Evolutionary conservation across 2,888 invertebrate species (phyloP).

Genomic region (Drosophila atripex): DNA sequence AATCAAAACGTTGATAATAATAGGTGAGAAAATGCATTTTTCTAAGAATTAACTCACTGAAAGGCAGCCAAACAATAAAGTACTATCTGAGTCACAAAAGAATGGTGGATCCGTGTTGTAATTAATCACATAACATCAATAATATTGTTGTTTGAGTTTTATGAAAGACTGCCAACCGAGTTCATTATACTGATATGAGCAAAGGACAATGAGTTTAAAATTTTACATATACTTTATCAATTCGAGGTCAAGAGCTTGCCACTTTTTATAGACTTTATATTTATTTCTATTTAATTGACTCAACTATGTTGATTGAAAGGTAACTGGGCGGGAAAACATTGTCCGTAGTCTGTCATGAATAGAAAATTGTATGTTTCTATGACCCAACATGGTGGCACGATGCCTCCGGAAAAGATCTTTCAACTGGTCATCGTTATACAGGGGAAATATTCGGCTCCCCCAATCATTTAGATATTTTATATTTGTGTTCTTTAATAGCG

Average conservation of each 20-base stretch:
- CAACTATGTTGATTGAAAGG: neutral
- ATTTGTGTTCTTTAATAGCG: slow-evolving; percentile 15
- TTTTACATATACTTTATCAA: slow-evolving; percentile 1
- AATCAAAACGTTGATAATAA: slow-evolving; percentile 10
- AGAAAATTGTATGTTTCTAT: neutral
- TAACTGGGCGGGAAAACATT: neutral
- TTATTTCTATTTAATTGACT: neutral
- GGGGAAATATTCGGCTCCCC: slow-evolving; percentile 2
- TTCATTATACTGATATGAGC: slow-evolving; percentile 35
- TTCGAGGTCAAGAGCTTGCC: neutral
- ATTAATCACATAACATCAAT: slow-evolving; percentile 22
- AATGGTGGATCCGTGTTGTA: slow-evolving; percentile 10
- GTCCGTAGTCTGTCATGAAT: neutral
- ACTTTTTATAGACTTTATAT: neutral
- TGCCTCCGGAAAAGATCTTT: slow-evolving; percentile 3
- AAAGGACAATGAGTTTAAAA: neutral
- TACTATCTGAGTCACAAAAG: slow-evolving; percentile 22
- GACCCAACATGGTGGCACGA: slow-evolving; percentile 7
- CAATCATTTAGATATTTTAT: slow-evolving; percentile 25
- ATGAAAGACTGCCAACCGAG: neutral
- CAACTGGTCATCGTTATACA: slow-evolving; percentile 34
- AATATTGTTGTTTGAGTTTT: neutral
- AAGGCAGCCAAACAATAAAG: neutral
- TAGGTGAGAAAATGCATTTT: neutral
- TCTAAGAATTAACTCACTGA: slow-evolving; percentile 6